Evolutionary conservation across 2,888 invertebrate genomes (phyloP), one percentile per base, ranked within the genome.

Genomic region (Drosophila cracens): DNA sequence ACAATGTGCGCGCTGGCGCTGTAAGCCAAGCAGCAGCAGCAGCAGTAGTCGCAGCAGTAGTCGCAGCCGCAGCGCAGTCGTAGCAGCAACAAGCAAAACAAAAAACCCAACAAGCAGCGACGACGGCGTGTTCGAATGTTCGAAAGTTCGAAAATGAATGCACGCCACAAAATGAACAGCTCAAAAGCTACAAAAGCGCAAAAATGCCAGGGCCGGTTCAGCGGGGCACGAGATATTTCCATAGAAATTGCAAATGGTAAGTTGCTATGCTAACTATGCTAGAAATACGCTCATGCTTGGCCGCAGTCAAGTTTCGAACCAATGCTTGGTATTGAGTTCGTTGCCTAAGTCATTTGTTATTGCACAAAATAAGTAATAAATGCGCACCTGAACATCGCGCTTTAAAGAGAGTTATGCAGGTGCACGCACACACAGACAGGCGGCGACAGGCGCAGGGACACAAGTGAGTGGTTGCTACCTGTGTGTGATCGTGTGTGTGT

Each of bases 81-180:
- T 36, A 36, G 36, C 43, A 57, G 49, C 49, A 49, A 36, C 4
- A 54, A 53, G 34, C 34, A 36, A 54, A 33, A 54, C 27, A 27
- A 27, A 54, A 54, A 54, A n/a, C 36, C 18, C 10, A 27, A 27
- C 54, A 54, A 1, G 34, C 33, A 25, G 65, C 59, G 11, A 46
- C 58, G 58, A 59, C 68, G 54, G 80, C 70, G 49, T 70, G 70
- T 74, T 80, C 83, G 83, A 83, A 84, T 81, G 87, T 81, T 88
- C 70, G 79, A 70, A 82, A 68, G 79, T 80, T 80, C 79, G 90
- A 88, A 74, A 82, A 85, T 90, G 88, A 85, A 85, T 88, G 74
- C 86, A 87, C 70, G 79, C 78, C 75, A 73, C 80, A 71, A 82
- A 90, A 85, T 83, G 86, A 88, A 88, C 81, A 31, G 29, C 62